phyloP scores from a whole-genome alignment of 2,888 invertebrate genomes.

The Cataglyphis altisquamis region DNA sequence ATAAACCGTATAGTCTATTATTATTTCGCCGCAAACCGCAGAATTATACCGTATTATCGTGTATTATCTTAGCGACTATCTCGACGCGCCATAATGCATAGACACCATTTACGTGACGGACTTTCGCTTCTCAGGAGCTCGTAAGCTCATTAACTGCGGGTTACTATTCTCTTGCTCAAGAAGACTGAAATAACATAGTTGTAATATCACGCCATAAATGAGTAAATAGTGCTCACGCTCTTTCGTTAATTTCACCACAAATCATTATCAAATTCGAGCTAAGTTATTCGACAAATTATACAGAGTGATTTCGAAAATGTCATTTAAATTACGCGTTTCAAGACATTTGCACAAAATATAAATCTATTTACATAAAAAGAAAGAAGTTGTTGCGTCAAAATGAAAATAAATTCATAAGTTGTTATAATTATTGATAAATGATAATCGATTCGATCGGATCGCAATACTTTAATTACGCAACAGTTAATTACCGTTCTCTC shows the following conservation, averaged over 20 bases:
- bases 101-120: not conserved
- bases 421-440: not conserved
- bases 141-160: constrained; percentile 5
- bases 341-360: not conserved
- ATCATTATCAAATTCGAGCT: not conserved
- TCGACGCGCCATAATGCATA: not conserved
- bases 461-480: too few relatives aligned
- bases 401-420: not conserved
- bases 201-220: not conserved
- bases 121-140: not conserved
- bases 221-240: not conserved
- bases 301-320: not conserved
- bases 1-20: not conserved
- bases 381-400: constrained; percentile 2
- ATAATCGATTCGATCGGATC: constrained; percentile 13
- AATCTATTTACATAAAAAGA: not conserved
- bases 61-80: constrained; percentile 4
- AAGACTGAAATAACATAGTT: constrained; percentile 6
- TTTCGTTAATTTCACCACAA: not conserved
- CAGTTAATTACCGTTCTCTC: constrained; percentile 25
- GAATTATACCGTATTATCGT: not conserved
- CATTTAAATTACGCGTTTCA: not conserved
- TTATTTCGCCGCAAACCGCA: not conserved
- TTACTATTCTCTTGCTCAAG: constrained; percentile 22
- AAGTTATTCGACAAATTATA: constrained; percentile 13